A percentile compares a stretch with the other conserved stretches of the same genome.
phyloP scores from a whole-genome alignment of 2,797 vertebrate species.

The Channa striata region DNA sequence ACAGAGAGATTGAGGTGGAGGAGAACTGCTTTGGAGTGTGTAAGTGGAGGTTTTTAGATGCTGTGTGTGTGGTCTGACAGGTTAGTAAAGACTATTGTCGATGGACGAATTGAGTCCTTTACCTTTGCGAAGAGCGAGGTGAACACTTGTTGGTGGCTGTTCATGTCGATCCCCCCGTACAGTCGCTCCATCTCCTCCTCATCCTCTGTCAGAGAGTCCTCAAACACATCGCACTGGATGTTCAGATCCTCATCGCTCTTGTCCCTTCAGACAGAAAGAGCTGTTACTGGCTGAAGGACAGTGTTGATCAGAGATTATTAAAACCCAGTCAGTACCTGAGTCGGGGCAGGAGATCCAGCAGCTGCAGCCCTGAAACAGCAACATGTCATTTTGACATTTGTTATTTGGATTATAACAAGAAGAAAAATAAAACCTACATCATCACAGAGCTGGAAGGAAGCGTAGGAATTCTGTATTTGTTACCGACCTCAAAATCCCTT shows the following conservation, averaged over 20 bases:
- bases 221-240: slow-evolving; percentile 90
- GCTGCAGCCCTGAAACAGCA: slow-evolving; percentile 85
- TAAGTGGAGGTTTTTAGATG: too few species aligned
- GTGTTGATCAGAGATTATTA: neutral
- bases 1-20: neutral
- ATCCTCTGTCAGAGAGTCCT: slow-evolving; percentile 87
- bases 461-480: too few species aligned
- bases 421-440: too few species aligned
- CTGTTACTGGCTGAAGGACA: neutral
- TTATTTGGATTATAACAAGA: too few species aligned
- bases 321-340: slow-evolving; percentile 82
- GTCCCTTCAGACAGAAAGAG: slow-evolving; percentile 77
- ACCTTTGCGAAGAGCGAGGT: slow-evolving; percentile 87
- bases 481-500: too few species aligned
- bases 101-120: too few species aligned
- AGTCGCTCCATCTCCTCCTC: slow-evolving; percentile 87
- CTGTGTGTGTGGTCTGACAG: too few species aligned
- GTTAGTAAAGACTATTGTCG: too few species aligned
- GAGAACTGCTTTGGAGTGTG: too few species aligned
- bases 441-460: too few species aligned
- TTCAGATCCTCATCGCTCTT: slow-evolving; percentile 88
- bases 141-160: slow-evolving; percentile 89
- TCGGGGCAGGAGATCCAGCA: slow-evolving; percentile 87
- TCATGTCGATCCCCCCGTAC: slow-evolving; percentile 89
- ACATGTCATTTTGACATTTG: neutral